Percentiles rank a stretch among this genome's conserved stretches.
These are phyloP conservation scores for Tachina fera DNA, from an alignment of 2,888 invertebrate species.

Conservation along the genomic window DNA sequence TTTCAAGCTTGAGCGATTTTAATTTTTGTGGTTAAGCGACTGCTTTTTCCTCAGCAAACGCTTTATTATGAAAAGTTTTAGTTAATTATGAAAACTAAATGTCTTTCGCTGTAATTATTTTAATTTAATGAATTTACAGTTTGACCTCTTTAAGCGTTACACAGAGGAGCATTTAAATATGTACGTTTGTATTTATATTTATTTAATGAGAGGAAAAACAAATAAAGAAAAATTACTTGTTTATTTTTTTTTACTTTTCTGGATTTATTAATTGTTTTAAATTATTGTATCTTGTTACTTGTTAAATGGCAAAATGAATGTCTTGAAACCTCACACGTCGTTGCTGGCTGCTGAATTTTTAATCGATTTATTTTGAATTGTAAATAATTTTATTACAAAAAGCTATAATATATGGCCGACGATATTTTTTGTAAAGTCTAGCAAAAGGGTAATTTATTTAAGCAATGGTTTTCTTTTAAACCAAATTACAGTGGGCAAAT, in stretches of 20 bases:
- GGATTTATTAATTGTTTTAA: conserved; percentile 39
- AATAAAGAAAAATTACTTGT: conserved; percentile 8
- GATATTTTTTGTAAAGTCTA: not conserved
- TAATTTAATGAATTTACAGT: conserved; percentile 10
- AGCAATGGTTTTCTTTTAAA: not conserved
- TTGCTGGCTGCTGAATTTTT: conserved; percentile 44
- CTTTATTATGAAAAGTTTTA: conserved; percentile 29
- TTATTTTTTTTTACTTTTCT: not conserved
- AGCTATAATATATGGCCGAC: conserved; percentile 62
- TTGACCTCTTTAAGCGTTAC: not conserved
- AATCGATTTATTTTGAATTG: conserved; percentile 42
- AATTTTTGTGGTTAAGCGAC: conserved; percentile 6
- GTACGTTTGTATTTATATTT: not conserved
- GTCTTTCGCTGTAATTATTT: not conserved
- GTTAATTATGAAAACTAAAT: not conserved
- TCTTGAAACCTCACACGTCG: conserved; percentile 67
- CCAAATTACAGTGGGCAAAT: not conserved
- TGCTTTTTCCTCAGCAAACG: not conserved
- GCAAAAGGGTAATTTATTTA: not conserved
- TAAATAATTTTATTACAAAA: conserved; percentile 51
- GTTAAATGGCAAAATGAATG: conserved; percentile 24
- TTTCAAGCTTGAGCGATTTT: conserved; percentile 47
- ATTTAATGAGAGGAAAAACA: not conserved
- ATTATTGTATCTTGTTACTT: conserved; percentile 33
- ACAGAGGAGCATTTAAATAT: not conserved